Evolutionary conservation across 1,140 invertebrate species (phyloP).

Genomic region (Cyclina sinensis): DNA sequence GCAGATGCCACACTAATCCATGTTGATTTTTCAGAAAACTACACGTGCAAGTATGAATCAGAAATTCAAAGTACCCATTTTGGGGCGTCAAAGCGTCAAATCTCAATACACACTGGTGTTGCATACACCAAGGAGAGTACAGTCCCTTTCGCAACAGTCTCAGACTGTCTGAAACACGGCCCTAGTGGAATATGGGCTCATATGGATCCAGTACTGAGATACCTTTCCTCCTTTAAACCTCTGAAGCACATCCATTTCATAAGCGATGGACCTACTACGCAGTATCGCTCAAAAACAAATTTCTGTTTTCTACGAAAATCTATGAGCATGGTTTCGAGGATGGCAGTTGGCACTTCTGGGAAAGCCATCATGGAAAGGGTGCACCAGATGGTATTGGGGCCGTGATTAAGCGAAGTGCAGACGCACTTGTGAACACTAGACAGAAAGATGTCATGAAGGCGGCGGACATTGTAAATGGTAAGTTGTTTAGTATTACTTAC

Average conservation of each 20-base stretch:
- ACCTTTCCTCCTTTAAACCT: background rate
- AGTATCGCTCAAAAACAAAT: constrained; percentile 70
- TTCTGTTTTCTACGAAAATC: constrained; percentile 47
- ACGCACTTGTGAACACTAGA: background rate
- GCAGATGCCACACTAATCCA: background rate
- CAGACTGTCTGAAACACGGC: constrained; percentile 37
- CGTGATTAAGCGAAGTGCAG: constrained; percentile 54
- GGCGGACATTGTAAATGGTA: background rate
- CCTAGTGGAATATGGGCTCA: constrained; percentile 28
- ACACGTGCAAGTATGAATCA: constrained; percentile 15
- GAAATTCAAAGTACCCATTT: constrained; percentile 56
- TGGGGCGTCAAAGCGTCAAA: constrained; percentile 20
- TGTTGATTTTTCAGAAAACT: constrained; percentile 58
- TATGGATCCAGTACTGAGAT: background rate
- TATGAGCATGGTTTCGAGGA: constrained; percentile 35
- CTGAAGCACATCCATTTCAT: constrained; percentile 59
- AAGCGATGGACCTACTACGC: constrained; percentile 70
- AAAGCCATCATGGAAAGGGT: constrained; percentile 69
- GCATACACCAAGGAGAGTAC: background rate
- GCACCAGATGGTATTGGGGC: constrained; percentile 66
- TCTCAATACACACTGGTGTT: constrained; percentile 50
- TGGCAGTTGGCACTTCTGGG: constrained; percentile 70
- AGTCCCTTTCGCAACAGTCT: background rate
- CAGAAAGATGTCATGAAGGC: background rate
- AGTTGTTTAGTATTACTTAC: no score